These are phyloP conservation scores for Caenorhabditis drosophilae DNA, from an alignment of 2,888 invertebrate species.

Conservation along the genomic window DNA sequence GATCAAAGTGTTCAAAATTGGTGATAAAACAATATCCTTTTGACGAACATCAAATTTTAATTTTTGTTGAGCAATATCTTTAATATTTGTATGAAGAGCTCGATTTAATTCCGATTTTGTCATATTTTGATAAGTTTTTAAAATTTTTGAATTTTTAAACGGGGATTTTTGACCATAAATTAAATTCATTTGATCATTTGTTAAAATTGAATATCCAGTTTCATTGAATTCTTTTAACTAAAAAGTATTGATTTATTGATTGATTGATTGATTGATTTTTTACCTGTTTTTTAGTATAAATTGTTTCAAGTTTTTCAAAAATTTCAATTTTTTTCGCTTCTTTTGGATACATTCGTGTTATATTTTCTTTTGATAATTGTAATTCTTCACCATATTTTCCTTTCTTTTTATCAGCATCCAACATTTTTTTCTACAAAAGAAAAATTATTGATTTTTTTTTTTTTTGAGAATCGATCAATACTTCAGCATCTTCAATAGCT, in stretches of 20 bases:
- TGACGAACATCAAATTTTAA: slow-evolving; percentile 5
- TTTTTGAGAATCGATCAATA: neutral
- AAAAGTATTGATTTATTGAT: neutral
- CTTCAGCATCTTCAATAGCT: slow-evolving; percentile 25
- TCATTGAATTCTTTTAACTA: slow-evolving; percentile 52
- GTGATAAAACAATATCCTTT: slow-evolving; percentile 43
- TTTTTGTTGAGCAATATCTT: neutral
- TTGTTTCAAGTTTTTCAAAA: slow-evolving; percentile 52
- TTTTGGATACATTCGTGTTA: slow-evolving; percentile 35
- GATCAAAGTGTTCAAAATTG: slow-evolving; percentile 21
- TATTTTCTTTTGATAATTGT: slow-evolving; percentile 61
- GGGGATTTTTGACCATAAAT: slow-evolving; percentile 58
- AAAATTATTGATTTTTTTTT: no score
- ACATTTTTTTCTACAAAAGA: no score
- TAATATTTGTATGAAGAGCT: slow-evolving; percentile 31
- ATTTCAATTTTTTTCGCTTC: slow-evolving; percentile 55
- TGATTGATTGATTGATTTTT: neutral
- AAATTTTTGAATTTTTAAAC: slow-evolving; percentile 32
- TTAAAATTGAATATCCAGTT: slow-evolving; percentile 59
- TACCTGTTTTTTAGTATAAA: slow-evolving; percentile 46
- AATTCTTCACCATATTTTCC: slow-evolving; percentile 34
- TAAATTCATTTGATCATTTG: slow-evolving; percentile 44
- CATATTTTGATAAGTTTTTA: slow-evolving; percentile 15
- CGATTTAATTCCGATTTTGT: slow-evolving; percentile 15
- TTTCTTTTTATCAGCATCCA: neutral